phyloP scores from a whole-genome alignment of 2,797 vertebrate species.

The Prionace glauca region DNA sequence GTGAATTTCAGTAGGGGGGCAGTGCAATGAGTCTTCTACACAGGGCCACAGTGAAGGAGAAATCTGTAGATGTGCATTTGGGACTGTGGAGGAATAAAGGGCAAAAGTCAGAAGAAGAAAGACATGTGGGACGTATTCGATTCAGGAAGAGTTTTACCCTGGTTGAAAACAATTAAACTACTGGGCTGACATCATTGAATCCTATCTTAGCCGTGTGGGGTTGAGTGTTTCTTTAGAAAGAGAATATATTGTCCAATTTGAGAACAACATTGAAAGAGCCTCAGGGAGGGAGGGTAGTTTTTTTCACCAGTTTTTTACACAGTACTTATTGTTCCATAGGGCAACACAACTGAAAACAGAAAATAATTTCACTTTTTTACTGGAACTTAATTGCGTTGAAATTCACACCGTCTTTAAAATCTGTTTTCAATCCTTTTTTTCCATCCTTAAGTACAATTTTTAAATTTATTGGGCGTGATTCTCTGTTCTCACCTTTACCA shows the following conservation, averaged over 20 bases:
- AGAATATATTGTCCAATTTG: neutral
- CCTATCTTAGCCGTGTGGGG: neutral
- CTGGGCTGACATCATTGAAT: neutral
- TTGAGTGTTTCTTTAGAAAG: neutral
- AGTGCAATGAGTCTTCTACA: neutral
- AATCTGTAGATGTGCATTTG: constrained; percentile 1
- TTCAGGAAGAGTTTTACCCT: neutral
- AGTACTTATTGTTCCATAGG: neutral
- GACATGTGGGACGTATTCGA: neutral
- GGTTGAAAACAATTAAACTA: neutral
- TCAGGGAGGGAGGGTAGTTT: neutral
- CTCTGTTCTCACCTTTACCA: too few species aligned
- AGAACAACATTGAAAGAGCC: neutral
- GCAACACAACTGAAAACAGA: neutral
- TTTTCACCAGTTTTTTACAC: neutral
- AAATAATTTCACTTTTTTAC: neutral
- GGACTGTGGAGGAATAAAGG: neutral
- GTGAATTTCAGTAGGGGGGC: neutral
- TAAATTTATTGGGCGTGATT: too few species aligned
- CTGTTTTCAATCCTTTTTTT: neutral
- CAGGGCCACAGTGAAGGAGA: neutral
- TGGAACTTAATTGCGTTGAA: neutral
- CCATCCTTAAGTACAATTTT: neutral
- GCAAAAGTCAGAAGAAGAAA: neutral
- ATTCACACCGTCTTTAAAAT: neutral